Evolutionary conservation across 92 coral and sea anemone genomes (phyloP), one percentile per base, ranked within the genome.

Genomic region (Isaurus tuberculatus): DNA sequence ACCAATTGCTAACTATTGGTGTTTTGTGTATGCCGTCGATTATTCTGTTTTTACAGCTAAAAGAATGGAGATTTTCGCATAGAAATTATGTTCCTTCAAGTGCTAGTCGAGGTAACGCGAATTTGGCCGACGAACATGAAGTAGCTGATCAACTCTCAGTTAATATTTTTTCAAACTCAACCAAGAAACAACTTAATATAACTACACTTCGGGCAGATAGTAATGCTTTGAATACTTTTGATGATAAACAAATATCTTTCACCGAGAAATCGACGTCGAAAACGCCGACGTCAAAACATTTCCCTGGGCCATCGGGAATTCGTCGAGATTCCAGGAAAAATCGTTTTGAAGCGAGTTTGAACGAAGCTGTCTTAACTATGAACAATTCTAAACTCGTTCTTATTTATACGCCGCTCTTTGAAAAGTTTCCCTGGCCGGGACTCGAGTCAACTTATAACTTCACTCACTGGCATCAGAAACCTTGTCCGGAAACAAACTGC

Each of bases 321-420:
- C 70, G 82, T 58, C 53, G 34, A 30, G 31, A 55, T 1, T 32
- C 31, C 6, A 14, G 27, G 19, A 28, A 19, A 8, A 46, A 29
- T 48, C 20, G 2, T 34, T 32, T 19, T 16, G 7, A 46, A 33
- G 0, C 70, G 15, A 34, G 22, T 10, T 34, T n/a, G 14, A 17
- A 49, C 4, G 26, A 28, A 8, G 49, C 19, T 57, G 29, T 11
- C 5, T 44, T 36, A 0, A 33, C 53, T 13, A 34, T 6, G 13
- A 33, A 44, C 53, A 30, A 6, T 42, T 79, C 44, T 37, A 97
- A 94, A 72, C 83, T 92, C 8, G 80, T 97, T 61, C 72, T 97
- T 28, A 53, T 94, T 34, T 97, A 92, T 70, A 97, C 99, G 9
- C 85, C 93, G 9, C 55, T 94, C 7, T 97, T 97, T 55, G 98